Evolutionary conservation across 2,888 invertebrate genomes (phyloP).

Genomic region (Branchellion lobata): DNA sequence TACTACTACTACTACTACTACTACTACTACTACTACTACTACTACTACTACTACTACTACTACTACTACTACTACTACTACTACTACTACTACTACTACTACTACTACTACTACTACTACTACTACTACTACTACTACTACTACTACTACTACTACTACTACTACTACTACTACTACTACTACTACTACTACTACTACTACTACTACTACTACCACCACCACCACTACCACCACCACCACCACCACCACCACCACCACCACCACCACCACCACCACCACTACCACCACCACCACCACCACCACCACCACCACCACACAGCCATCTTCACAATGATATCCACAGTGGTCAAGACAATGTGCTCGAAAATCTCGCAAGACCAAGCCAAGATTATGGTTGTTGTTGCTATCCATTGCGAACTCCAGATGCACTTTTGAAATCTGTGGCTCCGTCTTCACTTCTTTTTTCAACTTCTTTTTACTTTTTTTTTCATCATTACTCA

Average conservation of each 20-base stretch:
- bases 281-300: not conserved
- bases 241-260: no score
- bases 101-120: slow-evolving; percentile 25
- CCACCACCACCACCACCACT: not conserved
- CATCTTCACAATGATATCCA: not conserved
- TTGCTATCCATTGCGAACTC: no score
- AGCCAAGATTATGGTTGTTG: no score
- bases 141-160: slow-evolving; percentile 27
- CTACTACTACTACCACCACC: slow-evolving; percentile 1
- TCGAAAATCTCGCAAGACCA: not conserved
- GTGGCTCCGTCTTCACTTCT: no score
- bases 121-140: slow-evolving; percentile 29
- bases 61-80: no score
- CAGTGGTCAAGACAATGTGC: not conserved
- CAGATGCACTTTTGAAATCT: no score
- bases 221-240: not conserved
- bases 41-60: no score
- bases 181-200: slow-evolving; percentile 13
- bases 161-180: slow-evolving; percentile 27
- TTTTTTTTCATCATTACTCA: no score
- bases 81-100: slow-evolving; percentile 1
- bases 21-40: no score
- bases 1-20: no score
- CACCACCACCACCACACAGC: not conserved
- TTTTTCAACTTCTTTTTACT: no score